Base-by-base conservation (phyloP, 1,140 invertebrate genomes). In the Drepana arcuata region DNA sequence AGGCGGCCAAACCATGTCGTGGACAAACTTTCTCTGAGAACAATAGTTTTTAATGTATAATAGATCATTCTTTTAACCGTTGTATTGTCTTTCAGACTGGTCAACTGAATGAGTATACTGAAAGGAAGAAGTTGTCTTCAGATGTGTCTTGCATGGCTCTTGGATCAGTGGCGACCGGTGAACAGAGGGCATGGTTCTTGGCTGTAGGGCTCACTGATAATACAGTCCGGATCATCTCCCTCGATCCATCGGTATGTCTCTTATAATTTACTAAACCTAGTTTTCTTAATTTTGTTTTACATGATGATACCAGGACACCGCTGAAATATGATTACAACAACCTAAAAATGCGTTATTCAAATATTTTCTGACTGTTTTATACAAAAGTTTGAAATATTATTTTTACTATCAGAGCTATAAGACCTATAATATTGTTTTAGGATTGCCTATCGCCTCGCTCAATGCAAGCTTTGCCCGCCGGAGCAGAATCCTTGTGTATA, bases 131-230 rank as follows among this genome's bases (percentile, higher is more conserved):
- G 65, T 94, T 99, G 91, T 93, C 94, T 3, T 91, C 94, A 1
- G 97, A 99, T 73, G 96, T 99, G 1, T 93, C 99, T 47, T 99
- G 98, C 57, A 99, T 99, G 98, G 97, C 96, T 0, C 68, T 99
- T 16, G 97, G 95, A 1, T 94, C 94, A 34, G 96, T 99, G 0
- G 95, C 97, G 0, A 86, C 91, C 9, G 97, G 97, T 13, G 98
- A 99, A 77, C 95, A 98, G 57, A 86, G 97, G 46, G 97, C 94
- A 1, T 92, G 96, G 84, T 99, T 99, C 69, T 86, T 99, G 36
- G 97, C 97, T 46, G 97, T 99, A 7, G 98, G 98, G 7, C 84
- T 99, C 5, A 90, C 94, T 15, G 98, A 99, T 53, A 96, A 96
- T 57, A 99, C 98, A 14, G 98, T 99, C 14, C 87, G 97, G 48